Percentiles rank a stretch among this genome's conserved stretches.
These are phyloP conservation scores for Eupeodes luniger DNA, from an alignment of 2,888 invertebrate genomes.

Conservation along the genomic window DNA sequence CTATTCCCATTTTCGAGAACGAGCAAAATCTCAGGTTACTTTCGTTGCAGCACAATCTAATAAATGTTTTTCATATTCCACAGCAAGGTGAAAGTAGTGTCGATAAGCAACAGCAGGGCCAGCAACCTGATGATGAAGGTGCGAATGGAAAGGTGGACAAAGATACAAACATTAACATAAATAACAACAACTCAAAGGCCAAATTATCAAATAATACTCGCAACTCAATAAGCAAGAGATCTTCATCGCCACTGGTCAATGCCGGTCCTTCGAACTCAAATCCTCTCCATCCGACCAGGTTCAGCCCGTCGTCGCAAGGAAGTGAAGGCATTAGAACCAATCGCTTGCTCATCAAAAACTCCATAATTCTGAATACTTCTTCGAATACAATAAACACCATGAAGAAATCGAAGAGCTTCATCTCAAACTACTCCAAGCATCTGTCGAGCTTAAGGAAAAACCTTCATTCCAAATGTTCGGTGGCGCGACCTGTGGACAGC, in stretches of 20 bases:
- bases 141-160: slow-evolving; percentile 37
- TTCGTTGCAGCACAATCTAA: slow-evolving; percentile 96
- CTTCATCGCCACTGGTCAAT: slow-evolving; percentile 77
- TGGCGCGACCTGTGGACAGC: slow-evolving; percentile 39
- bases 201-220: slow-evolving; percentile 77
- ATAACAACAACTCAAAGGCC: slow-evolving; percentile 77
- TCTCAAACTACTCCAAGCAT: slow-evolving; percentile 80
- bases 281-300: slow-evolving; percentile 39
- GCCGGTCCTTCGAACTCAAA: slow-evolving; percentile 31
- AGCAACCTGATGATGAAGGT: slow-evolving; percentile 15
- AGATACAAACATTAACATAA: slow-evolving; percentile 52
- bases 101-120: slow-evolving; percentile 43
- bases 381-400: slow-evolving; percentile 70
- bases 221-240: slow-evolving; percentile 77
- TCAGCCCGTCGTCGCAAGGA: slow-evolving; percentile 64
- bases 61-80: slow-evolving; percentile 86
- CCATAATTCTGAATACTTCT: slow-evolving; percentile 60
- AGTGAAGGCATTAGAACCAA: slow-evolving; percentile 57
- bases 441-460: slow-evolving; percentile 80
- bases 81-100: slow-evolving; percentile 76
- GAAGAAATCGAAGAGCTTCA: slow-evolving; percentile 83
- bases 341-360: slow-evolving; percentile 63
- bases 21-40: slow-evolving; percentile 92
- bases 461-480: slow-evolving; percentile 74
- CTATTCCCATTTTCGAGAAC: slow-evolving; percentile 91